A percentile compares a stretch with the other conserved stretches of the same genome.
These are phyloP conservation scores for Gymnosoma rotundatum DNA, from an alignment of 2,888 invertebrate genomes.

Conservation along the genomic window DNA sequence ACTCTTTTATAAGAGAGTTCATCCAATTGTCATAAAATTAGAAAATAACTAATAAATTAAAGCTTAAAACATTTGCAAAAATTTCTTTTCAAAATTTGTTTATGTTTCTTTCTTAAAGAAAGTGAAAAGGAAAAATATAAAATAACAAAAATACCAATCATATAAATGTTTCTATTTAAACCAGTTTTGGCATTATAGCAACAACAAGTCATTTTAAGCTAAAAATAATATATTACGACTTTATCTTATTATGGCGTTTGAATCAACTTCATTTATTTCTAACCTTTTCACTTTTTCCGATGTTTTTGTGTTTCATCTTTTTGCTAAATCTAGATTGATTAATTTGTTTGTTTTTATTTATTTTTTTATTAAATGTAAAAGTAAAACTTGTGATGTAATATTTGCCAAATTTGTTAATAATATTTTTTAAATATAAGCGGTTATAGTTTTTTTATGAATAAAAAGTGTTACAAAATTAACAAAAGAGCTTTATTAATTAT, in stretches of 20 bases:
- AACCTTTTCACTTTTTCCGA: too few species aligned
- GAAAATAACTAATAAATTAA: constrained; percentile 39
- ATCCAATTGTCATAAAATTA: constrained; percentile 4
- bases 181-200: not conserved
- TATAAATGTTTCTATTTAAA: not conserved
- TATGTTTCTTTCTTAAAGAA: constrained; percentile 38
- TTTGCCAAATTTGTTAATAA: constrained; percentile 31
- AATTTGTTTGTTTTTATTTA: not conserved
- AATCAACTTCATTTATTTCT: too few species aligned
- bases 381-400: constrained; percentile 53
- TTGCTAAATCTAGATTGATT: not conserved
- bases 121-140: constrained; percentile 56
- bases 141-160: not conserved
- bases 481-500: too few species aligned
- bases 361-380: constrained; percentile 12
- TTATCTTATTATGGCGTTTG: not conserved
- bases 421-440: constrained; percentile 22
- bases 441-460: constrained; percentile 40
- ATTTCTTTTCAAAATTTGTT: constrained; percentile 60
- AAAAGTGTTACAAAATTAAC: not conserved
- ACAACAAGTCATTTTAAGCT: too few species aligned
- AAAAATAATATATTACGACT: not conserved
- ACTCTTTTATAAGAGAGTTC: too few species aligned
- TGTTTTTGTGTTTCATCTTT: not conserved
- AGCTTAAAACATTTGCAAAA: constrained; percentile 73